A percentile compares a stretch with the other conserved stretches of the same genome.
Evolutionary conservation across 2,797 vertebrate genomes (phyloP).

Genomic region (Eospalax fontanierii): DNA sequence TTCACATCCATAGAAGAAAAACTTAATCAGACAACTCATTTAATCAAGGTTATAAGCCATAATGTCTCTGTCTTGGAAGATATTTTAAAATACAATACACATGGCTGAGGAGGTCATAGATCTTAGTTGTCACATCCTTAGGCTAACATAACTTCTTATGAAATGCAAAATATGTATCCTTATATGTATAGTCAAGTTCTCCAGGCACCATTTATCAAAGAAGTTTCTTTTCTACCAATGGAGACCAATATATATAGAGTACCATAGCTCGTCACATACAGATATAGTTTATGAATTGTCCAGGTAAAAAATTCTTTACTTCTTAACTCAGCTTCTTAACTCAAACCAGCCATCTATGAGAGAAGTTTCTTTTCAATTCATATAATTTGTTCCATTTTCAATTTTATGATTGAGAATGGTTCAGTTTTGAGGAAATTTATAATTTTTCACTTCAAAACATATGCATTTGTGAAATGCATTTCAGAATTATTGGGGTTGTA

Average conservation of each 20-base stretch:
- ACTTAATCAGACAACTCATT: neutral
- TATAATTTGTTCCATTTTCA: neutral
- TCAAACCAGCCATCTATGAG: neutral
- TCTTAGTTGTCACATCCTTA: too few relatives aligned
- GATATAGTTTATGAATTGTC: too few relatives aligned
- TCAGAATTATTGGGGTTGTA: neutral
- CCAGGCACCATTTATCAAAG: too few relatives aligned
- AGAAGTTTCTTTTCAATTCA: neutral
- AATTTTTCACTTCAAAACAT: rapidly evolving
- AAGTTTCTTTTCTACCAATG: too few relatives aligned
- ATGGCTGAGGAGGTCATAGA: too few relatives aligned
- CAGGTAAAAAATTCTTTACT: neutral
- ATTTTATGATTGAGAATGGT: conserved; percentile 1
- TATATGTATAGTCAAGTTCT: too few relatives aligned
- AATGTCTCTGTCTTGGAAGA: neutral
- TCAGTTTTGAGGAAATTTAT: neutral
- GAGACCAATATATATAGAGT: too few relatives aligned
- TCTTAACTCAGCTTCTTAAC: neutral
- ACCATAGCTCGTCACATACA: too few relatives aligned
- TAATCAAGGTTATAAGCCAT: neutral
- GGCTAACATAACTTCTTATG: too few relatives aligned
- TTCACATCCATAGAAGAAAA: too few relatives aligned
- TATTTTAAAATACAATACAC: too few relatives aligned
- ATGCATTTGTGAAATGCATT: neutral
- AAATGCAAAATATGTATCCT: too few relatives aligned